Percentiles rank a stretch among this genome's conserved stretches.
phyloP scores from a whole-genome alignment of 2,888 invertebrate species.

The Eupeodes latifasciatus region DNA sequence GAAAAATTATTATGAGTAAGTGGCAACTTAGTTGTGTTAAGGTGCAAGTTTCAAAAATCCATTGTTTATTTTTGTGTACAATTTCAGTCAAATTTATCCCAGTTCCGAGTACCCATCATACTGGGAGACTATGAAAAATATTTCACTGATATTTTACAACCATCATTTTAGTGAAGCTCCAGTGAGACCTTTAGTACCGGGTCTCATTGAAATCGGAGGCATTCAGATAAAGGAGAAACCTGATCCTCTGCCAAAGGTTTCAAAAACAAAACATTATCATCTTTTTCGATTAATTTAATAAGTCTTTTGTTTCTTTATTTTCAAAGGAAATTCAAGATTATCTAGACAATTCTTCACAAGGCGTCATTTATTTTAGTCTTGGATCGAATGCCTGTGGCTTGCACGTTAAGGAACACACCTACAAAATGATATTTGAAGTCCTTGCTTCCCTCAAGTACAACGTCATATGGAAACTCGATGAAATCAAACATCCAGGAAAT shows the following conservation, averaged over 20 bases:
- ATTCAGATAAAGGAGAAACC: slow-evolving; percentile 77
- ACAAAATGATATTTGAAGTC: slow-evolving; percentile 85
- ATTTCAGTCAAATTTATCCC: too few species aligned
- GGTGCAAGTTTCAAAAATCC: too few species aligned
- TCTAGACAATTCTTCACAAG: slow-evolving; percentile 81
- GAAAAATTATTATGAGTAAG: slow-evolving; percentile 40
- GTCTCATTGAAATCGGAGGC: slow-evolving; percentile 77
- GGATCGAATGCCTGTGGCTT: slow-evolving; percentile 80
- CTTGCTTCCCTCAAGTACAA: slow-evolving; percentile 86
- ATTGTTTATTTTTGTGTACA: too few species aligned
- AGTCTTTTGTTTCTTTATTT: not conserved
- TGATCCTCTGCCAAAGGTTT: slow-evolving; percentile 71
- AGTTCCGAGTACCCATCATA: slow-evolving; percentile 72
- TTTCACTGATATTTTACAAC: slow-evolving; percentile 76
- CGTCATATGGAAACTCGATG: slow-evolving; percentile 88
- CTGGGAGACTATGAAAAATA: slow-evolving; percentile 68
- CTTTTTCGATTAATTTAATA: not conserved
- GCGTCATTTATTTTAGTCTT: slow-evolving; percentile 82
- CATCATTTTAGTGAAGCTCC: slow-evolving; percentile 77
- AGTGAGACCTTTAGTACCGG: slow-evolving; percentile 76
- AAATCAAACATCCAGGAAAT: slow-evolving; percentile 72
- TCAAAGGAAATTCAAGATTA: slow-evolving; percentile 79
- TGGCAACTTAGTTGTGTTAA: not conserved
- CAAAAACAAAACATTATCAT: not conserved
- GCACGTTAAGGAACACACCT: slow-evolving; percentile 84